phyloP scores from a whole-genome alignment of 2,113 vertebrate species.

The Odobenus rosmarus region DNA sequence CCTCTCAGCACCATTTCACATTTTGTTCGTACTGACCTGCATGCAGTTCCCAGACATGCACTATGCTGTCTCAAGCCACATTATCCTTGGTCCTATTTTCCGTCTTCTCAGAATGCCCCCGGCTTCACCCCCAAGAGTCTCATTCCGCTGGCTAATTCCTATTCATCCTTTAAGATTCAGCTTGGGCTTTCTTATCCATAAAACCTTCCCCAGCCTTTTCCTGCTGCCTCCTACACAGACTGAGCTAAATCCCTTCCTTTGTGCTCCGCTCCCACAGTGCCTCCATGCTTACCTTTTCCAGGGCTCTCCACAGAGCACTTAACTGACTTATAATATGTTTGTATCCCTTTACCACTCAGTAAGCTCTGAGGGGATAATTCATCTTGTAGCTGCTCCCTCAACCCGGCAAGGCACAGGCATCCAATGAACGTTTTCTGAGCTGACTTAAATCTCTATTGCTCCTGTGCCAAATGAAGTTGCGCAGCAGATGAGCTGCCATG shows the following conservation, averaged over 20 bases:
- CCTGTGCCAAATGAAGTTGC: background rate
- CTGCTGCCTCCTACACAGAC: background rate
- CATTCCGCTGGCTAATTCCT: conserved; percentile 29
- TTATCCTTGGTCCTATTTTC: background rate
- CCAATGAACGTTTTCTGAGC: background rate
- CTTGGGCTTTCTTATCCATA: conserved; percentile 27
- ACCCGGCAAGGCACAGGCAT: background rate
- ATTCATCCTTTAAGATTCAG: conserved; percentile 17
- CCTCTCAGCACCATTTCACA: background rate
- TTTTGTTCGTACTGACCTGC: background rate
- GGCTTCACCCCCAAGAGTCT: background rate
- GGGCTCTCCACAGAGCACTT: background rate
- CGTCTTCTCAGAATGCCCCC: background rate
- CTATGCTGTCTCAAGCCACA: background rate
- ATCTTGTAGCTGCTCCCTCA: background rate
- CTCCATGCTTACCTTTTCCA: background rate
- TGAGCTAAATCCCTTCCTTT: background rate
- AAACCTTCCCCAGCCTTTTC: background rate
- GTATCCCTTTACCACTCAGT: background rate
- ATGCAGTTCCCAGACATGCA: background rate
- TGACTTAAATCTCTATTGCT: background rate
- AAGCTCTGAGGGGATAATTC: background rate
- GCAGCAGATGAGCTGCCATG: background rate
- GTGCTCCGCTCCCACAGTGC: background rate
- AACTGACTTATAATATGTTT: background rate